Conservation (phyloP, 2,113 vertebrate genomes). For the Chaetodon auriga region DNA sequence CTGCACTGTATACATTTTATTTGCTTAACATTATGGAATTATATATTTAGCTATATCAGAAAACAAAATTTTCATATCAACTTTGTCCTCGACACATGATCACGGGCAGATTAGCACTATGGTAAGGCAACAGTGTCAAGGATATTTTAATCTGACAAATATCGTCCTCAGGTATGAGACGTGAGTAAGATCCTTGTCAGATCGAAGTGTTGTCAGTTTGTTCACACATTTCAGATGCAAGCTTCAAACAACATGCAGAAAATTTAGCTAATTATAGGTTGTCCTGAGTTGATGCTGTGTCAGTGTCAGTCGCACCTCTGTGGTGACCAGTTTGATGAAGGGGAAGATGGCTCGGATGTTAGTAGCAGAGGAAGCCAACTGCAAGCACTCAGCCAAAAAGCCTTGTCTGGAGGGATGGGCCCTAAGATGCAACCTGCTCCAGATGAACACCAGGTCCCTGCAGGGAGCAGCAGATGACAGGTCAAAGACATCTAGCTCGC, state of each 20-base stretch:
- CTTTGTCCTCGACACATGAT: background rate
- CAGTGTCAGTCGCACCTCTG: conserved; percentile 87
- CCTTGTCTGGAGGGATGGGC: conserved; percentile 90
- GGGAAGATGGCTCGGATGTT: conserved; percentile 96
- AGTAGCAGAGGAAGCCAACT: conserved; percentile 90
- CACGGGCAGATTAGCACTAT: background rate
- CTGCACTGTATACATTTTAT: background rate
- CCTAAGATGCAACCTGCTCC: conserved; percentile 95
- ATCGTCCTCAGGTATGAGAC: background rate
- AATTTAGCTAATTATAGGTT: background rate
- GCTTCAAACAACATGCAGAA: background rate
- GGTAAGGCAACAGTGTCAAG: background rate
- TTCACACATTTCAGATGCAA: background rate
- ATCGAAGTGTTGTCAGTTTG: background rate
- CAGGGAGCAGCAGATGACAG: conserved; percentile 30
- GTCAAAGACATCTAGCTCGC: background rate
- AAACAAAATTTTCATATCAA: background rate
- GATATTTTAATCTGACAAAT: background rate
- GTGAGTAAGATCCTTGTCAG: background rate
- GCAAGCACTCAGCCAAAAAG: conserved; percentile 93
- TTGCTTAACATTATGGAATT: background rate
- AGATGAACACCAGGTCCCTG: conserved; percentile 98
- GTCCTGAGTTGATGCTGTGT: background rate
- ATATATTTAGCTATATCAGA: background rate
- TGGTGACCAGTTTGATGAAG: conserved; percentile 96